Percentiles rank a stretch among this genome's conserved stretches.
Conservation (phyloP, 2,113 vertebrate genomes). For the Cyprinodon tularosa region DNA sequence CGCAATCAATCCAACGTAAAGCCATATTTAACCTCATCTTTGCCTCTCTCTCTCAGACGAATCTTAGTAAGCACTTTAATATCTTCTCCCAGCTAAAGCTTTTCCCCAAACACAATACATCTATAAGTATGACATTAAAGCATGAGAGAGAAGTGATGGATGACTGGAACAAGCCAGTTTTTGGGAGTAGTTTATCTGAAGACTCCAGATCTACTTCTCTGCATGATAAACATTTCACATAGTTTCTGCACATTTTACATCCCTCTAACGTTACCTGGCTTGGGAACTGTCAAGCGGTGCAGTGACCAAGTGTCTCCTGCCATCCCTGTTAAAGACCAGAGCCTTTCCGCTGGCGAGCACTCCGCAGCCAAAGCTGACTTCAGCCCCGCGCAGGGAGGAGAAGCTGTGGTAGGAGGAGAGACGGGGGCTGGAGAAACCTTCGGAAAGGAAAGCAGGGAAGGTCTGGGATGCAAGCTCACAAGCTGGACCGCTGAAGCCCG, state of each 20-base stretch:
- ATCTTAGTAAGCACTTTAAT: conserved; percentile 42
- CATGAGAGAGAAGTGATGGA: conserved; percentile 24
- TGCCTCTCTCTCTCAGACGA: conserved; percentile 39
- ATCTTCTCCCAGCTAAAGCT: conserved; percentile 57
- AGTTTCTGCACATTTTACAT: not conserved
- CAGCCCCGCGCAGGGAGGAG: conserved; percentile 93
- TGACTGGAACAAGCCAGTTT: conserved; percentile 30
- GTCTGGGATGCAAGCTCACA: conserved; percentile 95
- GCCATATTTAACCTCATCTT: conserved; percentile 55
- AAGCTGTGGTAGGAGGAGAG: conserved; percentile 98
- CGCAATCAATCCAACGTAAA: conserved; percentile 74
- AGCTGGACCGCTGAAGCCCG: conserved; percentile 93
- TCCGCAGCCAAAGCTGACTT: conserved; percentile 96
- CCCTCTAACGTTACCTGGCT: conserved; percentile 84
- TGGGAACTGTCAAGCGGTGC: conserved; percentile 95
- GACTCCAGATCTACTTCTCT: conserved; percentile 2
- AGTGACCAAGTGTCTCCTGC: conserved; percentile 91
- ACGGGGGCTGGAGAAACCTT: conserved; percentile 90
- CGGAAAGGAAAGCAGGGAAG: conserved; percentile 93
- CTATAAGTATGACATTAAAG: conserved; percentile 23
- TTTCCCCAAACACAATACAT: conserved; percentile 59
- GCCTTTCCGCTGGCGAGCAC: conserved; percentile 97
- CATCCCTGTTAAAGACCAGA: conserved; percentile 95
- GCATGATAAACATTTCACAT: not conserved
- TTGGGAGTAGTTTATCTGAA: conserved; percentile 17